A percentile compares a stretch with the other conserved stretches of the same genome.
These are phyloP conservation scores for Strigamia maritima DNA, from an alignment of 2,888 invertebrate species.

Conservation along the genomic window DNA sequence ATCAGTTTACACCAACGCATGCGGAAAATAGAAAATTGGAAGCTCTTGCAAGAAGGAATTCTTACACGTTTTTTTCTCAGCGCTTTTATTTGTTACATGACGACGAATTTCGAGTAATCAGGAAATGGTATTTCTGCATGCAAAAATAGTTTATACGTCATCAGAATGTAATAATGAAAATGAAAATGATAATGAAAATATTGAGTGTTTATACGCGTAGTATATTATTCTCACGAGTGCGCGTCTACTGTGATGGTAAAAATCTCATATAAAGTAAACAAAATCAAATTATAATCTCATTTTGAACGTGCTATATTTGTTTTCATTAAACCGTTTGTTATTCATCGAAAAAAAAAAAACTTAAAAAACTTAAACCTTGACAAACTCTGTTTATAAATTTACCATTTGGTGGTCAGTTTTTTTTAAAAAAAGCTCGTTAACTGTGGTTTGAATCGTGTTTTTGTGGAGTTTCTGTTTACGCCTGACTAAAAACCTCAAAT, in stretches of 20 bases:
- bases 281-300: neutral
- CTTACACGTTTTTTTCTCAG: no score
- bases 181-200: no score
- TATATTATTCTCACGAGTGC: no score
- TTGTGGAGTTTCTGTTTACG: conserved; percentile 16
- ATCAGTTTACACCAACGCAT: no score
- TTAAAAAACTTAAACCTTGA: neutral
- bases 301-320: neutral
- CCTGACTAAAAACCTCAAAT: neutral
- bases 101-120: no score
- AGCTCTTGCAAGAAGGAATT: no score
- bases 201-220: no score
- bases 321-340: neutral
- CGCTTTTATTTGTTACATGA: no score
- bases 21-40: no score
- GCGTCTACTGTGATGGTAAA: neutral
- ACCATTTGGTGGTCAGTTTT: neutral
- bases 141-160: no score
- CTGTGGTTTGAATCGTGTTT: conserved; percentile 12
- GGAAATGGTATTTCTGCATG: no score
- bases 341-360: neutral
- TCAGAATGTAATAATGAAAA: no score
- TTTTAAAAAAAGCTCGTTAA: neutral
- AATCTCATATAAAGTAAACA: neutral
- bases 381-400: neutral